These are phyloP conservation scores for Geotria australis DNA, from an alignment of 2,797 vertebrate genomes.

Conservation along the genomic window DNA sequence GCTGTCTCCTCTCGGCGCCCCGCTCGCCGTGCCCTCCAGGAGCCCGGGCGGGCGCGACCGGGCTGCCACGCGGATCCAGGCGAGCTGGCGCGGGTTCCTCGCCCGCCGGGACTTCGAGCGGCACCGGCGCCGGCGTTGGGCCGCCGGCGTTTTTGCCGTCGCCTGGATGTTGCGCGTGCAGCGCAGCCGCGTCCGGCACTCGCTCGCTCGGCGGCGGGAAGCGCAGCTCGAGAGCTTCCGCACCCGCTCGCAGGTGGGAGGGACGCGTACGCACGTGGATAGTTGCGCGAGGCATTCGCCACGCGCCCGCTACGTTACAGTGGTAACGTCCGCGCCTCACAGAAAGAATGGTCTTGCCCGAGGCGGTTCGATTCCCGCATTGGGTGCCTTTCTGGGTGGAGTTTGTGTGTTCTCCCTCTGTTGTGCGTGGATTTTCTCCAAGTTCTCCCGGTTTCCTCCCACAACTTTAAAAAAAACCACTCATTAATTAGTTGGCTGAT, in stretches of 20 bases:
- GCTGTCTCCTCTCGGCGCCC: no score
- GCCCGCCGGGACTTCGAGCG: conserved; percentile 12
- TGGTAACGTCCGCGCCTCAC: no score
- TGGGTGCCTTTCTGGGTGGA: no score
- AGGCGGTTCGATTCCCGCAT: no score
- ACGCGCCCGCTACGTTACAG: no score
- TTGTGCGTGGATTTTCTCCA: no score
- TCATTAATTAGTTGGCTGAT: no score
- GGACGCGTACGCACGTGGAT: background rate
- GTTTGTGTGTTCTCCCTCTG: no score
- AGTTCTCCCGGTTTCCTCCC: no score
- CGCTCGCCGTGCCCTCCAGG: conserved; percentile 10
- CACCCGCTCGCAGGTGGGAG: conserved; percentile 37
- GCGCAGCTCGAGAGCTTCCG: conserved; percentile 43
- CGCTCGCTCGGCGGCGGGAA: conserved; percentile 21
- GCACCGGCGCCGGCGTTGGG: conserved; percentile 20
- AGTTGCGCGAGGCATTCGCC: no score
- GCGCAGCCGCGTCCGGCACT: conserved; percentile 11
- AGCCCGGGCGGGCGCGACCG: conserved; percentile 14
- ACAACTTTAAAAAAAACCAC: no score
- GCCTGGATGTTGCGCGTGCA: conserved; percentile 20
- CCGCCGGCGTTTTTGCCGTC: conserved; percentile 18
- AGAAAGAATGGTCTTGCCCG: no score
- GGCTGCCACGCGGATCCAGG: conserved; percentile 23
- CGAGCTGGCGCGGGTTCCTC: conserved; percentile 19